Evolutionary conservation across 2,113 vertebrate species (phyloP), one percentile per base, ranked within the genome.

Genomic region (Helogale parvula): DNA sequence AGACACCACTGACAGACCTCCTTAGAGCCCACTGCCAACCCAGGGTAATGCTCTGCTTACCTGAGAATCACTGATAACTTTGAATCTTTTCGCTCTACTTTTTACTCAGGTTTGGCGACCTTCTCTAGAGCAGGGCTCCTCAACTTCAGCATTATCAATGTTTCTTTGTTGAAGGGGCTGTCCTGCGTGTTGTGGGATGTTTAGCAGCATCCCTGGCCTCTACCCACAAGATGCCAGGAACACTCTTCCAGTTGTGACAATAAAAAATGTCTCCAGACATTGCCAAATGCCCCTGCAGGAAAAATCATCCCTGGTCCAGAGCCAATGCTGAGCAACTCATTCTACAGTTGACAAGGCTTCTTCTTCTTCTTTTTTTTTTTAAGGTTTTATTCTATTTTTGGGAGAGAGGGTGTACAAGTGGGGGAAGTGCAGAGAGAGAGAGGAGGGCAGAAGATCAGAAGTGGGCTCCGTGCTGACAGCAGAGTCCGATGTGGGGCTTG

Each of bases 101-200:
- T 29, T 52, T 41, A 12, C 38, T 72, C 35, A 54, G 23, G 3
- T 1, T 3, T 15, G 35, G 52, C 10, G 66, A n/a, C 82, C 7
- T 8, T 27, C 15, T 68, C 3, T 6, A 29, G 50, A 57, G 25
- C 13, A 66, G n/a, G 23, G 12, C 4, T 54, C 66, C 89, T 88
- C 41, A 9, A 0, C 5, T 41, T 41, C 2, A 14, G 33, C 15
- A 8, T 23, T 19, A 10, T 0, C 14, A 19, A 27, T 6, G 4
- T 77, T 33, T 89, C 60, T 81, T 72, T 65, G 72, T 10, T 16
- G 38, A 41, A 12, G 33, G 15, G 16, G 21, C 2, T 52, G 33
- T 7, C 50, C 57, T 68, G 12, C 65, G 29, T 50, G 52, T 50
- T 10, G 9, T 3, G 25, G 45, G 69, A 45, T 76, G 16, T 11